Percentiles rank a stretch among this genome's conserved stretches.
These are phyloP conservation scores for Epinephelus fuscoguttatus DNA, from an alignment of 2,113 vertebrate species.

Conservation along the genomic window DNA sequence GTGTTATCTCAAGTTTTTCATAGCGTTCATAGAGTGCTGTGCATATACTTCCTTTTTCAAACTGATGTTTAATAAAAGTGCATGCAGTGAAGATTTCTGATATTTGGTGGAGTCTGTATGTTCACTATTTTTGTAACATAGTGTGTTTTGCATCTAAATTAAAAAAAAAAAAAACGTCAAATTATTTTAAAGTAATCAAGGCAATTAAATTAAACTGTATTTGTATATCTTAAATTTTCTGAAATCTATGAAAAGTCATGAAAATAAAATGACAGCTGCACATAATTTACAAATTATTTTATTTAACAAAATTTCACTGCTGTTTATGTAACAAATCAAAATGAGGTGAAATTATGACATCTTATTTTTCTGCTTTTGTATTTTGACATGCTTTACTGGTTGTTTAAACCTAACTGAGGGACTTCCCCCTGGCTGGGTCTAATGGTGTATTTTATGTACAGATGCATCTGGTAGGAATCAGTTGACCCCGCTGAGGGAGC, in stretches of 20 bases:
- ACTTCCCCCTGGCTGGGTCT: constrained; percentile 29
- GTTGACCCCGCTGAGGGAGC: constrained; percentile 67
- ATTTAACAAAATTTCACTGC: background rate
- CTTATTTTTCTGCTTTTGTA: constrained; percentile 4
- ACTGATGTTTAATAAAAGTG: background rate
- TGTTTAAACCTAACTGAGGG: constrained; percentile 30
- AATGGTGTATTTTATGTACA: constrained; percentile 68
- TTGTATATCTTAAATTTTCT: background rate
- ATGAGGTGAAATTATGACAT: background rate
- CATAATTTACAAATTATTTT: constrained; percentile 14
- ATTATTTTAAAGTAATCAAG: constrained; percentile 16
- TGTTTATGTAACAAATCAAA: background rate
- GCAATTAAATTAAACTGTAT: constrained; percentile 1
- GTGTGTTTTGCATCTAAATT: constrained; percentile 2
- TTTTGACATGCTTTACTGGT: constrained; percentile 41
- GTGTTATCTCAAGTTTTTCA: constrained; percentile 29
- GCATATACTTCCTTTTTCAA: background rate
- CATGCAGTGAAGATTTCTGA: background rate
- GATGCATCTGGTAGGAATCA: constrained; percentile 77
- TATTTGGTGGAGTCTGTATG: background rate
- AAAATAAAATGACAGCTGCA: background rate
- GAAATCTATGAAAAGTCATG: background rate
- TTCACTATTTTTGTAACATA: background rate
- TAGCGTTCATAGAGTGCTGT: background rate
- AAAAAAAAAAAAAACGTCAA: background rate